Evolutionary conservation across 1,140 invertebrate species (phyloP), one percentile per base, ranked within the genome.

Genomic region (Nebria ingens): DNA sequence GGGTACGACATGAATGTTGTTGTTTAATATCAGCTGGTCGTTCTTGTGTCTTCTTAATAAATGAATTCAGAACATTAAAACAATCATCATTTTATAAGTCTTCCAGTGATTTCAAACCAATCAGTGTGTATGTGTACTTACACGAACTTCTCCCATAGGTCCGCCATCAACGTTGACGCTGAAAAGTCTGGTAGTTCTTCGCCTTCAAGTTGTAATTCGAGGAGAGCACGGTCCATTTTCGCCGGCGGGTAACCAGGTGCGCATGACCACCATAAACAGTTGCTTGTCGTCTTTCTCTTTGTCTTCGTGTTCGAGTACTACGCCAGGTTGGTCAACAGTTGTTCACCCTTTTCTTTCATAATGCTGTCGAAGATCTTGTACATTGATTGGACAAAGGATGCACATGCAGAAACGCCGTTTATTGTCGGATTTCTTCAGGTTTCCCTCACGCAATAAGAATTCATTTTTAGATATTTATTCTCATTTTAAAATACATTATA

Each of bases 181-280:
- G 93, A 85, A 99, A 99, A 68, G 94, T 98, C 77, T 99, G 97
- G 75, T 96, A 99, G 78, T 73, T 97, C 93, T 79, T 99, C 97
- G 62, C 89, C 83, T 51, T 93, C 93, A 61, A 98, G 76, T 71
- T 98, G 94, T 65, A 98, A 76, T 73, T 98, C 95, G 1, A 98
- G 78, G 34, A 98, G 79, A 64, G 93, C 96, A 66, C 95, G 87
- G 78, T 99, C 97, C 96, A 99, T 98, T 77, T 98, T 98, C n/a
- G n/a, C n/a, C n/a, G n/a, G n/a, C n/a, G n/a, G 97, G 97, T 68
- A 99, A 79, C 97, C 97, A 99, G 53, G 91, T 93, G 68, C 95
- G 85, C 95, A 99, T 98, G 23, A 99, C 90, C 65, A 95, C 89
- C 79, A 95, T 95, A 56, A 96, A 76, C 42, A 96, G 74, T 59